Percentiles rank a stretch among this genome's conserved stretches.
These are phyloP conservation scores for Acyrthosiphon pisum DNA, from an alignment of 1,140 invertebrate genomes.

Conservation along the genomic window DNA sequence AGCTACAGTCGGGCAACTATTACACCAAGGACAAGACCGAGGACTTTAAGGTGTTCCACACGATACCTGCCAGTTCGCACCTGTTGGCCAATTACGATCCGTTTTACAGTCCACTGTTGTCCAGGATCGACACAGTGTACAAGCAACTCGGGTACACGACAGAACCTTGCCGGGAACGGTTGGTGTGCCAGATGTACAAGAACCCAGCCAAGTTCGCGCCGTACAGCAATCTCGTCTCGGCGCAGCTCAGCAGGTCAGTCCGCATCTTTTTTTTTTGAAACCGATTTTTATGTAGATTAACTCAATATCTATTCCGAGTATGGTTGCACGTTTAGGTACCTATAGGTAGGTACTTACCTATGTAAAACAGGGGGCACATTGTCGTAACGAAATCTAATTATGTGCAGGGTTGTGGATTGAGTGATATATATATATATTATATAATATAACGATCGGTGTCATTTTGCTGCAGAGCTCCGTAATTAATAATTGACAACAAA, in stretches of 20 bases:
- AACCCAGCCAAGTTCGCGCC: slow-evolving; percentile 84
- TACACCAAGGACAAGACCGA: slow-evolving; percentile 65
- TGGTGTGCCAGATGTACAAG: slow-evolving; percentile 85
- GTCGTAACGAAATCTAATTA: not conserved
- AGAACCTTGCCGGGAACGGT: slow-evolving; percentile 78
- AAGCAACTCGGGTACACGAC: slow-evolving; percentile 74
- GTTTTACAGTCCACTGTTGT: slow-evolving; percentile 83
- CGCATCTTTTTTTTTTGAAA: not conserved
- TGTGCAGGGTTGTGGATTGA: not conserved
- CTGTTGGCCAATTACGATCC: slow-evolving; percentile 85
- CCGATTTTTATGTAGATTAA: not conserved
- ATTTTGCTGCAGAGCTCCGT: too few relatives aligned
- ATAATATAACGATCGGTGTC: not conserved
- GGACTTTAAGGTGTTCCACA: slow-evolving; percentile 78
- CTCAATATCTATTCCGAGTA: not conserved
- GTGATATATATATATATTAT: not conserved
- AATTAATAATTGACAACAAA: not conserved
- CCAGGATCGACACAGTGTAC: slow-evolving; percentile 81
- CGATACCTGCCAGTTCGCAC: slow-evolving; percentile 81
- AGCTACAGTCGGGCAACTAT: slow-evolving; percentile 59
- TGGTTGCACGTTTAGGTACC: not conserved
- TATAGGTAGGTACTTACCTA: too few relatives aligned
- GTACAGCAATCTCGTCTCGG: slow-evolving; percentile 85
- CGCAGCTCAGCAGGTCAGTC: slow-evolving; percentile 78
- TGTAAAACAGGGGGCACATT: not conserved